A percentile compares a stretch with the other conserved stretches of the same genome.
Evolutionary conservation across 2,113 vertebrate species (phyloP).

Genomic region (Vicugna pacos): DNA sequence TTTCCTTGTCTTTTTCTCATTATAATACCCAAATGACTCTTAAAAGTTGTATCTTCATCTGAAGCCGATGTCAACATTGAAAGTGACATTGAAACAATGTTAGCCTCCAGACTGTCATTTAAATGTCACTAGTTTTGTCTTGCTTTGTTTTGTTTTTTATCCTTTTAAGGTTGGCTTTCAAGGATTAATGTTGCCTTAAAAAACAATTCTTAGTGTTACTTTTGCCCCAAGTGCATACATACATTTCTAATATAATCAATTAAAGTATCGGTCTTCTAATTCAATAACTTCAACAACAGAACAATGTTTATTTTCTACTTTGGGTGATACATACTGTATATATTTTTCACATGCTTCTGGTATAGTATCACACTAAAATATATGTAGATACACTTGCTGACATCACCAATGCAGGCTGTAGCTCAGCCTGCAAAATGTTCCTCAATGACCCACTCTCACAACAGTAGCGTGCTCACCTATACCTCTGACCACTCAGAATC

Average conservation of each 20-base stretch:
- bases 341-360: background rate
- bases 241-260: background rate
- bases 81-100: background rate
- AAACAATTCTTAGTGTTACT: background rate
- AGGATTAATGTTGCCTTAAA: background rate
- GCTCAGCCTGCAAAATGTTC: background rate
- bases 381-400: background rate
- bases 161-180: background rate
- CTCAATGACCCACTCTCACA: background rate
- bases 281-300: background rate
- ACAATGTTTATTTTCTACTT: background rate
- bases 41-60: conserved; percentile 13
- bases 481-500: background rate
- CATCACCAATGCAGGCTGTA: background rate
- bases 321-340: background rate
- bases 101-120: background rate
- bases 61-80: background rate
- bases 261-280: background rate
- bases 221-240: background rate
- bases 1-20: conserved; percentile 1
- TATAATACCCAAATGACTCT: conserved; percentile 31
- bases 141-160: background rate
- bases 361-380: background rate
- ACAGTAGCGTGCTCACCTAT: background rate
- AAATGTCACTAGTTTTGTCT: background rate